Evolutionary conservation across 1,140 invertebrate species (phyloP), one percentile per base, ranked within the genome.

Genomic region (Maconellicoccus hirsutus): DNA sequence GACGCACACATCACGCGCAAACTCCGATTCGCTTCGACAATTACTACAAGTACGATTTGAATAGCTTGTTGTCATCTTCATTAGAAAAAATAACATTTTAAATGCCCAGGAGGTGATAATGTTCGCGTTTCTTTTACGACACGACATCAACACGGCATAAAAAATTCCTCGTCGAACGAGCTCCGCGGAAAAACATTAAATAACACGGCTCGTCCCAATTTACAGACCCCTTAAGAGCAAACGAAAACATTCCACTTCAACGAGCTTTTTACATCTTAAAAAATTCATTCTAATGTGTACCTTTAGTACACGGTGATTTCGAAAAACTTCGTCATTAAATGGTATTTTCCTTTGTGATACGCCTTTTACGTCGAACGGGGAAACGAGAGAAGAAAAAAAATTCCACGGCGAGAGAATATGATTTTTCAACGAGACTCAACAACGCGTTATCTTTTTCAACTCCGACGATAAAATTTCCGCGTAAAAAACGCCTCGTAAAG

Each of bases 281-380:
- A 52, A 52, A 52, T 52, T 52, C 42, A 52, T 52, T 52, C 42
- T 52, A 52, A 52, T 52, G n/a, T 52, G 42, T 52, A 8, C 42
- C n/a, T 52, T 52, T 16, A 16, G 42, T 52, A 52, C 29, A 33
- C 42, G 42, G 42, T 52, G 42, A 52, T 52, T 52, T 33, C n/a
- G 42, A 19, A 52, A n/a, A 52, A 52, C 42, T 52, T 52, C 42
- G 42, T 52, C 42, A 52, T 52, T 52, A 52, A 52, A 52, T 52
- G 42, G 42, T 19, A 52, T 52, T 52, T 52, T 52, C 42, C 42
- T 52, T 52, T 52, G 42, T 52, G 42, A 52, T 52, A 19, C 42
- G n/a, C 10, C 42, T 52, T 33, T 52, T 52, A 52, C 29, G 29
- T 33, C 12, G 29, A 33, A 33, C 3, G 29, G 12, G 29, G 29